Percentiles rank a stretch among this genome's conserved stretches.
phyloP scores from a whole-genome alignment of 2,113 vertebrate genomes.

The Chiloscyllium plagiosum region DNA sequence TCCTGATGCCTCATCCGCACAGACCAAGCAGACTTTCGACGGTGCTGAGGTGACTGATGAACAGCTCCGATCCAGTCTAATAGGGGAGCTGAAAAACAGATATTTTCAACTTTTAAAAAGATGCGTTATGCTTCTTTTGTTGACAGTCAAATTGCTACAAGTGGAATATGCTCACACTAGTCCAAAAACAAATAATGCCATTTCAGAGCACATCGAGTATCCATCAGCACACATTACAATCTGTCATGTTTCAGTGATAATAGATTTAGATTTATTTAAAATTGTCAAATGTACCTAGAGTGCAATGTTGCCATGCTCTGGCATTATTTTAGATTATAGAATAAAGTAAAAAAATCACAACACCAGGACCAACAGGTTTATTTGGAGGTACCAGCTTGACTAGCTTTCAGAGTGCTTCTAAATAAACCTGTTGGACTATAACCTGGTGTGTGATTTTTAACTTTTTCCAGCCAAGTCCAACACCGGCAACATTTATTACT shows the following conservation, averaged over 20 bases:
- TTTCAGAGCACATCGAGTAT: not conserved
- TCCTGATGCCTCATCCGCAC: slow-evolving; percentile 93
- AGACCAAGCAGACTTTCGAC: slow-evolving; percentile 96
- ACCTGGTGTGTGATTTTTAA: too few species aligned
- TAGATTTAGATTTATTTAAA: not conserved
- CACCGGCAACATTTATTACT: too few species aligned
- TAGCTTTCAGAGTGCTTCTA: too few species aligned
- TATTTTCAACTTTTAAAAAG: not conserved
- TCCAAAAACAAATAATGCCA: not conserved
- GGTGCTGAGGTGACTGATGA: slow-evolving; percentile 79
- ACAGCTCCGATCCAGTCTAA: slow-evolving; percentile 68
- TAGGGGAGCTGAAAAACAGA: slow-evolving; percentile 69
- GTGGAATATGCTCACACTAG: too few species aligned
- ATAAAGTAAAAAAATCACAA: too few species aligned
- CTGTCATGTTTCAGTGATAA: not conserved
- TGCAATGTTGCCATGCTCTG: too few species aligned
- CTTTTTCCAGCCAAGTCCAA: too few species aligned
- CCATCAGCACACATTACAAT: not conserved
- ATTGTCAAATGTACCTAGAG: too few species aligned
- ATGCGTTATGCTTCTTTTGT: not conserved
- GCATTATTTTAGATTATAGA: too few species aligned
- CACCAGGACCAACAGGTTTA: too few species aligned
- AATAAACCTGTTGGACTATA: too few species aligned
- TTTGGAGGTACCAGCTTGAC: too few species aligned
- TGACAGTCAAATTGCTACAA: not conserved